Conservation (phyloP, 2,797 vertebrate species). For the Tiaroga cobitis region DNA sequence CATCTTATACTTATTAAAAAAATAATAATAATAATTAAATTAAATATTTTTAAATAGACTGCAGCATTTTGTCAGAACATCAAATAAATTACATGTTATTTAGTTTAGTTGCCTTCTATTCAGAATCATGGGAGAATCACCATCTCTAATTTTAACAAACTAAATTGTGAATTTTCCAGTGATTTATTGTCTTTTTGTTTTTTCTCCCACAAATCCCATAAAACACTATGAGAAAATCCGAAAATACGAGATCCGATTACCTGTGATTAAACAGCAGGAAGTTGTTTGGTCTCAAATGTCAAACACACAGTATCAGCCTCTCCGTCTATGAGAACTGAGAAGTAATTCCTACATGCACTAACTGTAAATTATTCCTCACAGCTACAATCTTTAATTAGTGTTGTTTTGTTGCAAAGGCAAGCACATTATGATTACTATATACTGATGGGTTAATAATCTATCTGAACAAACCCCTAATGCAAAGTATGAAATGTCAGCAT, state of each 20-base stretch:
- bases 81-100: not conserved
- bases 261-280: not conserved
- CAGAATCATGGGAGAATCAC: not conserved
- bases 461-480: not conserved
- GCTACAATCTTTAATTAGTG: not conserved
- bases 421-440: not conserved
- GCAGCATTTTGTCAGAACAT: not conserved
- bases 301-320: constrained; percentile 21
- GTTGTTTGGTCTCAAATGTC: constrained; percentile 30
- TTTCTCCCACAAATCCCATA: not conserved
- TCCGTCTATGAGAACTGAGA: not conserved
- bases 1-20: not conserved
- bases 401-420: not conserved
- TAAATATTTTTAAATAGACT: not conserved
- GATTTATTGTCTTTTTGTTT: not conserved
- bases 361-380: constrained; percentile 18
- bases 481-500: constrained; percentile 8
- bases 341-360: not conserved
- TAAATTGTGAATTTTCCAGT: not conserved
- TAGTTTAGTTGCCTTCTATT: not conserved
- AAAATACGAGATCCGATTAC: not conserved
- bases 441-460: not conserved
- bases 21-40: not conserved
- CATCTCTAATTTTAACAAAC: not conserved
- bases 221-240: not conserved